phyloP scores from a whole-genome alignment of 2,797 vertebrate genomes.

The Anomalospiza imberbis region DNA sequence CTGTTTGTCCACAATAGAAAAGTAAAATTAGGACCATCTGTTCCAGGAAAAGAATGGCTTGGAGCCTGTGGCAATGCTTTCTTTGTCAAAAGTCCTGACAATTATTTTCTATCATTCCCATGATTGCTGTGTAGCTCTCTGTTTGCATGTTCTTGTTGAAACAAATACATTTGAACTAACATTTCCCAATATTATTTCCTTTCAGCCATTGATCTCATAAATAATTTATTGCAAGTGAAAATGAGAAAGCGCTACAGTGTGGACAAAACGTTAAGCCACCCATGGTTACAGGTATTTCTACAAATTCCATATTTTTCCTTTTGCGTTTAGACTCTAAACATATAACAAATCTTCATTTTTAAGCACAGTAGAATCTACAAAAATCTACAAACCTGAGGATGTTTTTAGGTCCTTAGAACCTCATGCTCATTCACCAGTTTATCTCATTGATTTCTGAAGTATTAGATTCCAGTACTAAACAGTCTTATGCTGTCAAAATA shows the following conservation, averaged over 20 bases:
- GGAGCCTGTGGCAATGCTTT: background rate
- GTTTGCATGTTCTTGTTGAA: background rate
- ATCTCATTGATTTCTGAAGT: background rate
- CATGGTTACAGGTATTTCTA: constrained; percentile 88
- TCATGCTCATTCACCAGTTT: background rate
- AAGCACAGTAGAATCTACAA: background rate
- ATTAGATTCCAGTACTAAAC: background rate
- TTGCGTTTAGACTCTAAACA: background rate
- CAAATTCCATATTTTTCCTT: background rate
- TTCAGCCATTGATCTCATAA: constrained; percentile 96
- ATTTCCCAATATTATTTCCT: constrained; percentile 47
- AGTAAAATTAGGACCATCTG: background rate
- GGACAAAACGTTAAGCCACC: constrained; percentile 95
- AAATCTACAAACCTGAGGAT: background rate
- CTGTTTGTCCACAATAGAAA: background rate
- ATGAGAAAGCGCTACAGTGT: constrained; percentile 98
- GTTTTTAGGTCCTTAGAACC: background rate
- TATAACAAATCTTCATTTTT: background rate
- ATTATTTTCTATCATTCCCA: background rate
- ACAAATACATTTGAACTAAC: background rate
- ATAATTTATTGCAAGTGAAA: constrained; percentile 98
- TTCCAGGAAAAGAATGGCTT: background rate
- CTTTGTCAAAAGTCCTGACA: background rate
- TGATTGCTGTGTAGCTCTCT: background rate
- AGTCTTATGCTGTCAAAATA: background rate